Conservation (phyloP, 2,888 invertebrate species). For the Drosophila conformis region DNA sequence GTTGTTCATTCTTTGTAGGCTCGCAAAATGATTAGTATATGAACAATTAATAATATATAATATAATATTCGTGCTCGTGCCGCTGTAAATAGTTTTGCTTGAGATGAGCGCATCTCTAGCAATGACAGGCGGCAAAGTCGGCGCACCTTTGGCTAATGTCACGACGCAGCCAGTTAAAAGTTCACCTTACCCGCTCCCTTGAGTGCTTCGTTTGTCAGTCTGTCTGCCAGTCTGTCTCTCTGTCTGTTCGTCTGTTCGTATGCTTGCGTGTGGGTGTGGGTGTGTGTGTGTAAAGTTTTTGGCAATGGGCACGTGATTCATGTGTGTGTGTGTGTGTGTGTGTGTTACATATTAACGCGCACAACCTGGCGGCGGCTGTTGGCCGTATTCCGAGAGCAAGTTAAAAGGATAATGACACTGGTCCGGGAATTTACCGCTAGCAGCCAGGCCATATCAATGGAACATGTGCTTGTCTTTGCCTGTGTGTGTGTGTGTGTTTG, state of each 20-base stretch:
- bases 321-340: constrained; percentile 7
- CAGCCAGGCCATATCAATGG: constrained; percentile 48
- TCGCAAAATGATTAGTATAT: background rate
- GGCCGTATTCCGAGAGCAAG: constrained; percentile 62
- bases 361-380: constrained; percentile 58
- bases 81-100: background rate
- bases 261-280: constrained; percentile 13
- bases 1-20: background rate
- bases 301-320: constrained; percentile 50
- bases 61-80: background rate
- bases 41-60: background rate
- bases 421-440: constrained; percentile 67
- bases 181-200: constrained; percentile 51
- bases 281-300: constrained; percentile 47
- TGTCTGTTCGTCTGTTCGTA: constrained; percentile 2
- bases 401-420: constrained; percentile 80
- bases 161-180: constrained; percentile 71
- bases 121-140: constrained; percentile 49
- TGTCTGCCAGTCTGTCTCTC: constrained; percentile 23
- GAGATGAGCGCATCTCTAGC: constrained; percentile 34
- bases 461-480: constrained; percentile 33
- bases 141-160: constrained; percentile 75
- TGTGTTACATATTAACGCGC: constrained; percentile 59
- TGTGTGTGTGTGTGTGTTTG: constrained; percentile 5
- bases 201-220: constrained; percentile 21